Base-by-base conservation (phyloP, 1,140 invertebrate genomes). In the Fopius arisanus region DNA sequence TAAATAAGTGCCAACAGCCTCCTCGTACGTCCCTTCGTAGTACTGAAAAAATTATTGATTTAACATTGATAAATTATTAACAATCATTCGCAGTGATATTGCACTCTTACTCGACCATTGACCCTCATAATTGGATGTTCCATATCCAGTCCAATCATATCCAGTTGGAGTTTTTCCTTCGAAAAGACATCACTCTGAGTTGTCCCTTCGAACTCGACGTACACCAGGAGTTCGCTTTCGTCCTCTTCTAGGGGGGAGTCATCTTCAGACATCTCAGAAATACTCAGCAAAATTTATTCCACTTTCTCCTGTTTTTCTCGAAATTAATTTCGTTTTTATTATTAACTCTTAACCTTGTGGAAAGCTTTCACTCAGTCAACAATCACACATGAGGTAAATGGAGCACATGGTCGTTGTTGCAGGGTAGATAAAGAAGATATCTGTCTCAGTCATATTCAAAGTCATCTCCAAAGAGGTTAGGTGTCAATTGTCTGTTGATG, bases 111-210 rank as follows among this genome's bases (percentile, higher is more conserved):
- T 62, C 84, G 89, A 12, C 89, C 89, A 82, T 90, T 90, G 7
- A 90, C 81, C 80, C 89, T 87, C 72, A 90, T 89, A 76, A 90
- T 83, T 2, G 90, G 90, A 77, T 87, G 83, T n/a, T 89, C 87
- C 4, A 84, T 87, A 62, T 90, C 90, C 65, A 90, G 78, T 29
- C 89, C 90, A 69, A 90, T 88, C 77, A 90, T 85, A 26, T 88
- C 86, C 21, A 88, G 76, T 77, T 86, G 80, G 4, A 88, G 78
- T 74, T 86, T 80, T 72, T 82, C 76, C 67, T 82, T 82, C 40
- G 71, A 75, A 54, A 87, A 84, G 4, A 78, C 74, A 63, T 80
- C 83, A 31, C 78, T 80, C 14, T 77, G 80, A 4, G 78, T 77
- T 33, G 77, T 81, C 37, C 83, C 84, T 59, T 87, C 86, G 54